Percentiles rank a stretch among this genome's conserved stretches.
Evolutionary conservation across 2,888 invertebrate genomes (phyloP).

Genomic region (Lasioglossum vierecki): DNA sequence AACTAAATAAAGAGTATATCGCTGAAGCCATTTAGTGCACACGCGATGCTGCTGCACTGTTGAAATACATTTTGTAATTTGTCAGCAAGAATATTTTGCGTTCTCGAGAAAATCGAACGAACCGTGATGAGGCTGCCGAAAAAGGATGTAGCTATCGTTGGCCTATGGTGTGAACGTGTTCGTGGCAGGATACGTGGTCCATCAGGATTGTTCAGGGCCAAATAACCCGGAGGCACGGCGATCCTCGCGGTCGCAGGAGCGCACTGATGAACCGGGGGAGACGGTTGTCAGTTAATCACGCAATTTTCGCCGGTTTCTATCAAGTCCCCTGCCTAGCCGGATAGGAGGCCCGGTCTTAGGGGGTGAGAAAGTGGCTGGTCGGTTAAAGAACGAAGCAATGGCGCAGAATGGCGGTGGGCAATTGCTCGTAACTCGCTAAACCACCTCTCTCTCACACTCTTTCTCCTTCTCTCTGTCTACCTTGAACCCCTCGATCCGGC

Average conservation of each 20-base stretch:
- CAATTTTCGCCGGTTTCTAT: slow-evolving; percentile 74
- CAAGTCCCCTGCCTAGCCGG: slow-evolving; percentile 57
- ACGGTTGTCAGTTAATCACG: slow-evolving; percentile 75
- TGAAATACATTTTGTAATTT: background rate
- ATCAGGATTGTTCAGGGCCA: slow-evolving; percentile 63
- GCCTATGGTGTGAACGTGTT: background rate
- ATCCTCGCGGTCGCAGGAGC: slow-evolving; percentile 70
- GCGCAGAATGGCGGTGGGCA: slow-evolving; percentile 80
- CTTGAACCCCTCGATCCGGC: slow-evolving; percentile 57
- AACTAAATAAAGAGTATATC: background rate
- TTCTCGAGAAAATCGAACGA: background rate
- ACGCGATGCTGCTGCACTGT: background rate
- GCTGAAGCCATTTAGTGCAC: no score
- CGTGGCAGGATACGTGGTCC: slow-evolving; percentile 32
- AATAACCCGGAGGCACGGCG: slow-evolving; percentile 66
- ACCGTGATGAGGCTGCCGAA: background rate
- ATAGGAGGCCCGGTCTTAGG: slow-evolving; percentile 60
- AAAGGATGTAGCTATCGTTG: background rate
- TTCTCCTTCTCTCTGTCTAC: slow-evolving; percentile 54
- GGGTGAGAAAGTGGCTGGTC: slow-evolving; percentile 67
- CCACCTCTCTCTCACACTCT: slow-evolving; percentile 55
- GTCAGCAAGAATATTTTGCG: background rate
- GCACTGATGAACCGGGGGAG: slow-evolving; percentile 68
- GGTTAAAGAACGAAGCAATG: slow-evolving; percentile 77
- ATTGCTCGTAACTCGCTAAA: slow-evolving; percentile 80